Conservation (phyloP, 2,888 invertebrate species). For the Drosophila melanosoma region DNA sequence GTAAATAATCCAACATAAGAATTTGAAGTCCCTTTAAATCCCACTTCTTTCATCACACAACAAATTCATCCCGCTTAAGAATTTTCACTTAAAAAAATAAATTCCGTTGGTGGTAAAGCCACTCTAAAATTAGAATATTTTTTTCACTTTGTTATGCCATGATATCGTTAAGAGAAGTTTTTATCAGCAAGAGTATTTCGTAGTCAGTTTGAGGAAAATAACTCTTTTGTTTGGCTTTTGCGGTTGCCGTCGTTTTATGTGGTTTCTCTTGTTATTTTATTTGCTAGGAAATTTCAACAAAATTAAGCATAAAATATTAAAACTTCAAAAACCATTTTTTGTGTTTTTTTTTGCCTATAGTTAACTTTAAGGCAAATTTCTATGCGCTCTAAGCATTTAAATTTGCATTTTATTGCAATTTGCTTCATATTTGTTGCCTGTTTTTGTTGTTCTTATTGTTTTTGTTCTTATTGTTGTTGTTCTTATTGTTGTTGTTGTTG, state of each 20-base stretch:
- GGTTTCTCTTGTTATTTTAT: constrained; percentile 40
- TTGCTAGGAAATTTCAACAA: constrained; percentile 55
- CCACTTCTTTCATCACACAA: not conserved
- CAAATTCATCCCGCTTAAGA: not conserved
- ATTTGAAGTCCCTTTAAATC: not conserved
- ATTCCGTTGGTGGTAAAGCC: not conserved
- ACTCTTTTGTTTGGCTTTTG: constrained; percentile 6
- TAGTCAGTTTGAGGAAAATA: not conserved
- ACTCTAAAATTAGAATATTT: no score
- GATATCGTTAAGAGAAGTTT: not conserved
- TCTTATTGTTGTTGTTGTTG: not conserved
- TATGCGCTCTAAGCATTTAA: constrained; percentile 54
- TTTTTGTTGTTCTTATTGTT: not conserved
- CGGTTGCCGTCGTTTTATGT: constrained; percentile 18
- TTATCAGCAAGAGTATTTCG: not conserved
- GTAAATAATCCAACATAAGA: not conserved
- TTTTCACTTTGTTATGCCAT: not conserved
- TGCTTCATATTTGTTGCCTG: constrained; percentile 66
- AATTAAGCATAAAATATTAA: constrained; percentile 77
- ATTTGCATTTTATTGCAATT: constrained; percentile 81
- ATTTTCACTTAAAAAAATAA: not conserved
- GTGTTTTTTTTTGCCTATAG: constrained; percentile 9
- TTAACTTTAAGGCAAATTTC: constrained; percentile 62
- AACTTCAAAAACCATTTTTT: constrained; percentile 39
- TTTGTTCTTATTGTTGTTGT: constrained; percentile 11